Evolutionary conservation across 2,797 vertebrate genomes (phyloP), one percentile per base, ranked within the genome.

Genomic region (Masticophis lateralis): DNA sequence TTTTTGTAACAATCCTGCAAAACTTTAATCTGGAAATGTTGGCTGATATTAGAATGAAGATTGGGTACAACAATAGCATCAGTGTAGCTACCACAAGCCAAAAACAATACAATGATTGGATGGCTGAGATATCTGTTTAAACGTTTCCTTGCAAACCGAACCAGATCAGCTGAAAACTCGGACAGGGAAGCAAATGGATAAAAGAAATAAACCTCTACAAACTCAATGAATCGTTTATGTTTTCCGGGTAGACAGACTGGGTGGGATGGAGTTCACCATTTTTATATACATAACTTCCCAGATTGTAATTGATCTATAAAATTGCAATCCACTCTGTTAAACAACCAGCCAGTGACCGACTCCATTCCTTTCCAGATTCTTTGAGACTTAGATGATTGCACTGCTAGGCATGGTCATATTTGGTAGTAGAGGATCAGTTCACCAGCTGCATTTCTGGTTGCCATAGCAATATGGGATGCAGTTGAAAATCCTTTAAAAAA

Each of bases 271-370:
- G 91, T 92, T 87, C 16, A 83, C 91, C 7, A 37, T 90, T 92
- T 94, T 92, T 94, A 0, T 93, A 93, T 95, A 93, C 92, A 92
- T 7, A 95, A 94, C 1, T 0, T 96, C 91, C 92, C 91, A 93
- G 88, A 89, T 93, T 51, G 63, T 95, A 95, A 93, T 96, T 95
- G 93, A 90, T 93, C 94, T 93, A 94, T 96, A 94, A 94, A 96
- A 91, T 2, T 27, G 43, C 92, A 6, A 92, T 95, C 94, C 93
- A 25, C 93, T 94, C 93, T 90, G 66, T 91, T 91, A 93, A 47
- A 96, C 51, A 87, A 11, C 59, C 32, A 66, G 28, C 86, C 83
- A 90, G 0, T 79, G 92, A 74, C 5, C 96, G 96, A 96, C 97
- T 96, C 94, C 94, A 28, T 97, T 97, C 93, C 91, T 89, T 57